These are phyloP conservation scores for Halichoeres trimaculatus DNA, from an alignment of 2,113 vertebrate genomes.

Conservation along the genomic window DNA sequence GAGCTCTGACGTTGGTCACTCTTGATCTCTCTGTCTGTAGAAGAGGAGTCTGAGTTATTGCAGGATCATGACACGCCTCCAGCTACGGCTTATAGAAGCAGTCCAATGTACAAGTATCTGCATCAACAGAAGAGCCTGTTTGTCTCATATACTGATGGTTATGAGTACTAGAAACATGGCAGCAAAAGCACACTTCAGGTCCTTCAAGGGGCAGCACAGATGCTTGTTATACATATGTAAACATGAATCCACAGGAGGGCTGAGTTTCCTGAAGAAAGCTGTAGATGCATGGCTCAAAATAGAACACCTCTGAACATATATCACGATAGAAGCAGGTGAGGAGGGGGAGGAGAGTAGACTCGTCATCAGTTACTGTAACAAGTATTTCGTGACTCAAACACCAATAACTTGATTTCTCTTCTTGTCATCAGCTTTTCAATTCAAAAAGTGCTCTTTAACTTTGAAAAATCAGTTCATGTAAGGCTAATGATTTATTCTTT, in stretches of 20 bases:
- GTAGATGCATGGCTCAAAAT: constrained; percentile 50
- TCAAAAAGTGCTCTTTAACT: no score
- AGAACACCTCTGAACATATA: constrained; percentile 6
- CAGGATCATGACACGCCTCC: constrained; percentile 27
- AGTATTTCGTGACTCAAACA: no score
- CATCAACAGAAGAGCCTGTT: neutral
- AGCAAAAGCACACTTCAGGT: constrained; percentile 21
- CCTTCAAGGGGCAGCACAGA: constrained; percentile 1
- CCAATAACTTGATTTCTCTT: no score
- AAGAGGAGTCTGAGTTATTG: constrained; percentile 36
- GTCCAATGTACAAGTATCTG: neutral
- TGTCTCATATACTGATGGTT: constrained; percentile 8
- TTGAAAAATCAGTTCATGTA: no score
- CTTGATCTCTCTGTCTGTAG: constrained; percentile 22
- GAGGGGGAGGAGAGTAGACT: neutral
- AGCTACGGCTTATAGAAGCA: neutral
- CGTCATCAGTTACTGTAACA: no score
- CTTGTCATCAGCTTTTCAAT: no score
- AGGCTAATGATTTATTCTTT: no score
- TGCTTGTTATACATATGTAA: neutral
- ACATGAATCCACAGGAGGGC: constrained; percentile 13
- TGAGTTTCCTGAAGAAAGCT: constrained; percentile 20
- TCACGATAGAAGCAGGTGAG: neutral
- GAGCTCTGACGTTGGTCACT: constrained; percentile 38
- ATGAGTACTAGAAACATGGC: neutral